phyloP scores from a whole-genome alignment of 2,888 invertebrate species.

The Daptonema setosum region DNA sequence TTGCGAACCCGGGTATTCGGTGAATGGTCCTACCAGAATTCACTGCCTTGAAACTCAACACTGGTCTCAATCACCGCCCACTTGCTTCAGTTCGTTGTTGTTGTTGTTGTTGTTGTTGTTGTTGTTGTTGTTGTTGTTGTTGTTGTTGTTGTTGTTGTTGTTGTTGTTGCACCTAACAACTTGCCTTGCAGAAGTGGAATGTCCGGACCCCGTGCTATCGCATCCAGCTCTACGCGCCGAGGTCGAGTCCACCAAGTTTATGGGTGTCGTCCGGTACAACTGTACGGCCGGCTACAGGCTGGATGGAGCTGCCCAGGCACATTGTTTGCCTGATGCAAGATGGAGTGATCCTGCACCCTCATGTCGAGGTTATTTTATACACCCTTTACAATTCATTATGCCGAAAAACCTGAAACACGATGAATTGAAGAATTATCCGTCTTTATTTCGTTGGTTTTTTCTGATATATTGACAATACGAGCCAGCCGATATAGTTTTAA shows the following conservation, averaged over 20 bases:
- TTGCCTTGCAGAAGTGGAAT: background rate
- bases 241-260: background rate
- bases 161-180: background rate
- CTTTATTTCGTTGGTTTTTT: too few relatives aligned
- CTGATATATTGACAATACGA: too few relatives aligned
- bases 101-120: background rate
- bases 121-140: background rate
- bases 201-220: background rate
- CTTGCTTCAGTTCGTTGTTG: conserved; percentile 1
- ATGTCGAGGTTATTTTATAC: conserved; percentile 12
- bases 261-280: background rate
- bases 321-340: conserved; percentile 17
- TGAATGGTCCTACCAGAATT: conserved; percentile 3
- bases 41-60: conserved; percentile 3
- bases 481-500: too few relatives aligned
- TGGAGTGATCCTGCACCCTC: conserved; percentile 20
- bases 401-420: too few relatives aligned
- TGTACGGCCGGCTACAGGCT: conserved; percentile 13
- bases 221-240: background rate
- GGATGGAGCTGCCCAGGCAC: conserved; percentile 15
- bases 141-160: background rate
- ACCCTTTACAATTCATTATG: background rate
- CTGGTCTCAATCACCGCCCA: conserved; percentile 7
- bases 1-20: conserved; percentile 5
- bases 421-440: too few relatives aligned